Base-by-base conservation (phyloP, 2,888 invertebrate species). In the Anthophora plumipes region DNA sequence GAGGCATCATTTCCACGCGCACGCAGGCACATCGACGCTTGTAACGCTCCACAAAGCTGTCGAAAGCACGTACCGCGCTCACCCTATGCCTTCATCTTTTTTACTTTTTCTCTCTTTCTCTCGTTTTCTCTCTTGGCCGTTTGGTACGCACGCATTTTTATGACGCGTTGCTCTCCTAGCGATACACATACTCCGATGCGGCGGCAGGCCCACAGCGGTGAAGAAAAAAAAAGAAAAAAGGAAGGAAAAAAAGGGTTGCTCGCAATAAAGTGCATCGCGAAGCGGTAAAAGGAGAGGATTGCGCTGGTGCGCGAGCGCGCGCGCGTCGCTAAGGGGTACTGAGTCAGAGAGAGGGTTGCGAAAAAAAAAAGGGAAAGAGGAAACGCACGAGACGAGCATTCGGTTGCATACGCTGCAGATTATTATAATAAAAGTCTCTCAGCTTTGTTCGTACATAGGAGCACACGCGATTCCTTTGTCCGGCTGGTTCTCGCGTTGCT, bases 371-470 rank as follows among this genome's bases (percentile, higher is more conserved):
- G 67, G 52, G 61, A 60, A 68, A 68, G 54, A 63, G 73, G 64
- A 63, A 82, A 55, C 59, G 48, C 70, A 60, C 70, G 75, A 67
- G 70, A 73, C 71, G 73, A 74, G 76, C 77, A 75, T 87, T 85
- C 77, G 80, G 83, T 75, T 77, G 82, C 82, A 68, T 76, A 74
- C 77, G 81, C 80, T 81, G 87, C 83, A 84, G 85, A 90, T 90
- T 90, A 90, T 90, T 90, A 90, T 90, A 90, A 90, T 90, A 90
- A 90, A 90, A 90, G 87, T 90, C 85, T 83, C 85, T 68, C 76
- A 72, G 81, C 85, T 83, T 89, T 87, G 84, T 89, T 84, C 86
- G 80, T 66, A 72, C 78, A 67, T 82, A 79, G 82, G 73, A 70
- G 50, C 76, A 77, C 75, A 77, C 68, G 81, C 66, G 60, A 80